Conservation (phyloP, 2,888 invertebrate species). For the Drosophila anomalata region DNA sequence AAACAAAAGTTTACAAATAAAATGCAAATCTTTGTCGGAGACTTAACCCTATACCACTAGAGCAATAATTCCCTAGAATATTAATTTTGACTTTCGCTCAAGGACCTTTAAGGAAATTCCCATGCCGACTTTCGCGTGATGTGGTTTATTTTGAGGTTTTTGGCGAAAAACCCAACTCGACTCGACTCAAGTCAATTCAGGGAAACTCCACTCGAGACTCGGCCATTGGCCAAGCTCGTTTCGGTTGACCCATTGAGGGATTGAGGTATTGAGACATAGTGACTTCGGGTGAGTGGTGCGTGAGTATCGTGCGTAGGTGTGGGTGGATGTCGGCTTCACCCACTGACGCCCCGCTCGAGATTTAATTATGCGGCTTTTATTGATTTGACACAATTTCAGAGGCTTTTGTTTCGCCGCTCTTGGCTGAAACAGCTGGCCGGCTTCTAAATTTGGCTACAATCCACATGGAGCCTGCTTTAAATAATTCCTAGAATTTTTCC, state of each 20-base stretch:
- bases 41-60: too few species aligned
- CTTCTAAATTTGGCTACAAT: conserved; percentile 24
- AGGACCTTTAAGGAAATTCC: conserved; percentile 31
- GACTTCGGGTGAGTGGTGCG: conserved; percentile 46
- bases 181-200: conserved; percentile 10
- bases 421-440: conserved; percentile 43
- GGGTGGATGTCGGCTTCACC: conserved; percentile 21
- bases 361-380: conserved; percentile 81
- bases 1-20: not conserved
- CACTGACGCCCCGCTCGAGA: conserved; percentile 59
- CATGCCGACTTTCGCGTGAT: conserved; percentile 31
- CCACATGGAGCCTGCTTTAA: conserved; percentile 24
- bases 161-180: conserved; percentile 2
- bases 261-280: conserved; percentile 21
- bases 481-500: conserved; percentile 16
- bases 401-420: conserved; percentile 34
- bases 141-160: conserved; percentile 1
- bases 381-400: conserved; percentile 80
- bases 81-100: not conserved
- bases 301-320: conserved; percentile 56
- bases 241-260: conserved; percentile 64
- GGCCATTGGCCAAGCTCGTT: conserved; percentile 69
- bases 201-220: conserved; percentile 11
- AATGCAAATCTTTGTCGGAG: not conserved
- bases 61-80: not conserved